Base-by-base conservation (phyloP, 1,140 invertebrate species). In the Eupeodes corollae region DNA sequence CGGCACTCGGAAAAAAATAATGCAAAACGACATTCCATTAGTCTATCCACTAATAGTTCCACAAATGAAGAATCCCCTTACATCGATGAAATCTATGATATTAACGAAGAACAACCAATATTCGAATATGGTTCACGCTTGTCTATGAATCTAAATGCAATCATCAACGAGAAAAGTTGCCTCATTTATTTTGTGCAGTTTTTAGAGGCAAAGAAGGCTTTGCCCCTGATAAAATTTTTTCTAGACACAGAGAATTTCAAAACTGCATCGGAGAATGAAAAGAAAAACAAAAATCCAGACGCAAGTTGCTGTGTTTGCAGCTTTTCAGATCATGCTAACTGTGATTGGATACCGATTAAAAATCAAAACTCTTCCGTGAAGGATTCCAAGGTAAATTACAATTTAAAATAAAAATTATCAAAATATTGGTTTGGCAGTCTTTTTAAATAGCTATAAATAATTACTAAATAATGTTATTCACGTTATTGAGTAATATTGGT, bases 111-210 rank as follows among this genome's bases (percentile, higher is more conserved):
- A 26, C 21, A 26, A 26, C 21, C 21, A 26, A 58, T 65, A 47
- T 66, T 66, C 26, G 51, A 55, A 47, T 66, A 63, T 47, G 52
- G 53, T 16, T 67, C 63, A 5, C 56, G 64, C 2, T 48, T 67
- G 3, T 63, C 64, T 1, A 82, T 81, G 65, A 76, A 76, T 5
- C 61, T 87, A 14, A 54, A 65, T 13, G 78, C 85, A 48, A 77
- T 85, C 46, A 63, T 88, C 1, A 62, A 70, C 15, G 83, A 87
- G 56, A 79, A 82, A 55, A 73, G 75, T 59, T 82, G 80, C n/a
- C 60, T 86, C 8, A 73, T 76, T 8, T 84, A 81, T 56, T 84
- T 86, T 56, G 78, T 86, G 30, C 80, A 86, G 51, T 87, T 76
- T 61, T 73, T 87, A 72, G 82, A 86, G 30, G 70, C 75, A 0